Evolutionary conservation across 2,797 vertebrate genomes (phyloP), one percentile per base, ranked within the genome.

Genomic region (Pseudocheirus occidentalis): DNA sequence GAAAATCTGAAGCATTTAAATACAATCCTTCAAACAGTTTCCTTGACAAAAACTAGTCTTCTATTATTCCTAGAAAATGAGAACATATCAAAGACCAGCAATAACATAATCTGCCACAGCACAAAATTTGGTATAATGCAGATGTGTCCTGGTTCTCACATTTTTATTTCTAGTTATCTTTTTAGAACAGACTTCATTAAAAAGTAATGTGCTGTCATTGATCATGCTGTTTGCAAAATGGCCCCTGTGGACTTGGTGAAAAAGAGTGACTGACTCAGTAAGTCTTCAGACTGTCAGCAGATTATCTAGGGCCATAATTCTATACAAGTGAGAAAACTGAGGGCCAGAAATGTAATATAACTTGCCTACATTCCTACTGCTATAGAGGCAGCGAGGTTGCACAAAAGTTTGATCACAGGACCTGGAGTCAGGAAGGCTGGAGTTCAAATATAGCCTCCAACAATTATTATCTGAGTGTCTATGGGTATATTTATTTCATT

Each of bases 11-110:
- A 94, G n/a, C 54, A 94, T 93, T 97, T 95, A 95, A 96, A 96
- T 62, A 58, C 92, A 87, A 94, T 9, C 52, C 54, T 90, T 91
- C 87, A 66, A 91, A 96, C 94, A 21, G 95, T 96, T 94, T 92
- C 57, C 90, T 93, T 57, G 95, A 73, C 55, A 96, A 94, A 97
- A 58, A 66, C 56, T 96, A 93, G 52, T 95, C 89, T 97, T 96
- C 94, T 95, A 57, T 95, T 96, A 96, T 96, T 92, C 93, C 95
- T 97, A 96, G 94, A 92, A 54, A 92, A 55, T 40, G 66, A 96
- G 91, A 96, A 95, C 55, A 95, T 90, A 94, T 95, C 92, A 94
- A 95, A 96, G 94, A 57, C 92, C 91, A 94, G 55, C 87, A 62
- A 91, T 7, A 94, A 62, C 3, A 29, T 66, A 96, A 58, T 96